These are phyloP conservation scores for Thecophora atra DNA, from an alignment of 2,888 invertebrate genomes.

Conservation along the genomic window DNA sequence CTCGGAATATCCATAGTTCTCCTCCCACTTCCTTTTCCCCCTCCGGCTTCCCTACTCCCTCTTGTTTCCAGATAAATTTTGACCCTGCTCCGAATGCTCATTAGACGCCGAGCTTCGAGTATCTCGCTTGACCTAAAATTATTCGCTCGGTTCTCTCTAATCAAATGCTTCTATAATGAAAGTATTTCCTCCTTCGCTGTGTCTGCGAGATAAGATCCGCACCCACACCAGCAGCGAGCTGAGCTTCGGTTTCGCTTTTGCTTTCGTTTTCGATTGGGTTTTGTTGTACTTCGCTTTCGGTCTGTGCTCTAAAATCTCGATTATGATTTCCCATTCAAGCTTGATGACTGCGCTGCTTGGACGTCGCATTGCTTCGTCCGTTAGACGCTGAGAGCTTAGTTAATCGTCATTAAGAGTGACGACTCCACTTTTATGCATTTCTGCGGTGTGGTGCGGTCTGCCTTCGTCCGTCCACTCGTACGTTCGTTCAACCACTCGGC, in stretches of 20 bases:
- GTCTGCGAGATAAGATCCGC: constrained; percentile 6
- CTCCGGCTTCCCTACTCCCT: background rate
- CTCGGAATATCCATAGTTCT: background rate
- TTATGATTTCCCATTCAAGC: background rate
- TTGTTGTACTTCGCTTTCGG: background rate
- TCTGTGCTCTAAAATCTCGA: background rate
- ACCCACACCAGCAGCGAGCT: background rate
- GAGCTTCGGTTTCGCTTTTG: background rate
- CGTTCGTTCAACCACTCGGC: constrained; percentile 24
- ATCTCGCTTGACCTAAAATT: constrained; percentile 17
- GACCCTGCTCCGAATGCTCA: constrained; percentile 16
- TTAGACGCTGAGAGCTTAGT: background rate
- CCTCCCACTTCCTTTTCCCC: background rate
- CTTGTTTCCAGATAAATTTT: constrained; percentile 4
- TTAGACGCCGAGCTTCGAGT: background rate
- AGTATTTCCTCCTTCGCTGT: background rate
- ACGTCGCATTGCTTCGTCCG: background rate
- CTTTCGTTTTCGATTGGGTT: background rate
- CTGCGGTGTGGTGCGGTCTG: background rate
- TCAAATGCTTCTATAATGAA: constrained; percentile 7
- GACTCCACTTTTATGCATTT: background rate
- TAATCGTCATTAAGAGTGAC: background rate
- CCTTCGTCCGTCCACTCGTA: constrained; percentile 22
- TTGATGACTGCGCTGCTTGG: background rate
- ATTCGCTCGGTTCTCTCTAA: background rate